Evolutionary conservation across 2,797 vertebrate species (phyloP).

Genomic region (Bovichtus diacanthus): DNA sequence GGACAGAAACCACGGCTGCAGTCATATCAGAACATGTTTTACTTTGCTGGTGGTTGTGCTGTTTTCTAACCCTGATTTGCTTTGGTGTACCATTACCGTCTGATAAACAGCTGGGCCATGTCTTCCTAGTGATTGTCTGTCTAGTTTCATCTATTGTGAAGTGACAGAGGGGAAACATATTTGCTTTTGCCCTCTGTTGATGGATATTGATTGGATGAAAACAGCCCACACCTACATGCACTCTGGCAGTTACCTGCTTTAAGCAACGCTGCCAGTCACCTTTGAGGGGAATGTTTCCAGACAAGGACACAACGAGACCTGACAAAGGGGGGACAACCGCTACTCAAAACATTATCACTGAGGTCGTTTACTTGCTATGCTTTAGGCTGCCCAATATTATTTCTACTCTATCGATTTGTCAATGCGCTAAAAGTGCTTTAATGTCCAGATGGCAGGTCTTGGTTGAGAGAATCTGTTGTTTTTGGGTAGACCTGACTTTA

Average conservation of each 20-base stretch:
- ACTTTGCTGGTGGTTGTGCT: conserved; percentile 34
- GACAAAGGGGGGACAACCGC: conserved; percentile 41
- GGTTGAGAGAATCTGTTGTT: conserved; percentile 67
- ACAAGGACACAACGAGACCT: conserved; percentile 64
- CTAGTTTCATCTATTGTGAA: conserved; percentile 54
- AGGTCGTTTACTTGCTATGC: conserved; percentile 54
- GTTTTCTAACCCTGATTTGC: conserved; percentile 48
- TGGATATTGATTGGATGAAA: conserved; percentile 74
- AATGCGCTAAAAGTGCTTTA: conserved; percentile 48
- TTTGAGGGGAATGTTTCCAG: conserved; percentile 55
- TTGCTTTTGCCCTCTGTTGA: conserved; percentile 69
- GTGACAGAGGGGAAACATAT: conserved; percentile 63
- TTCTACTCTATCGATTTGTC: conserved; percentile 50
- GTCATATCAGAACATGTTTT: conserved; percentile 48
- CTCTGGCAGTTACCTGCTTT: conserved; percentile 61
- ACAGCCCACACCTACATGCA: conserved; percentile 65
- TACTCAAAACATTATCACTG: conserved; percentile 55
- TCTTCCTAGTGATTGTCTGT: conserved; percentile 56
- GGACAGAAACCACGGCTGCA: conserved; percentile 28
- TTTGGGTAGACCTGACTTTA: conserved; percentile 65
- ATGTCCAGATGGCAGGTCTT: conserved; percentile 67
- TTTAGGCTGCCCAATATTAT: conserved; percentile 57
- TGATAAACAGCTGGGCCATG: conserved; percentile 58
- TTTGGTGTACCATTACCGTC: conserved; percentile 46
- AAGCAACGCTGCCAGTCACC: conserved; percentile 54